These are phyloP conservation scores for Teleopsis dalmanni DNA, from an alignment of 1,140 invertebrate species.

Conservation along the genomic window DNA sequence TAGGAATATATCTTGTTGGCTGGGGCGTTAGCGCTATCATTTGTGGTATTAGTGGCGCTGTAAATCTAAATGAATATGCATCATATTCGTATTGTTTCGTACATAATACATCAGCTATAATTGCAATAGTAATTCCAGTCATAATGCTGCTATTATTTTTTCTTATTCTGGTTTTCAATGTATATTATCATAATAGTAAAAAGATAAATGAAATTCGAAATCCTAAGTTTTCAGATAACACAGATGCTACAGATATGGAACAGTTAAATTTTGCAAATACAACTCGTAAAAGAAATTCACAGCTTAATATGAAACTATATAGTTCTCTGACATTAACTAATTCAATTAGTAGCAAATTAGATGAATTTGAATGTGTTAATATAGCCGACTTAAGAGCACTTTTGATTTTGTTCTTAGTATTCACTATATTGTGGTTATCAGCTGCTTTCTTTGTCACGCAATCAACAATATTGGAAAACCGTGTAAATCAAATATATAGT, in stretches of 20 bases:
- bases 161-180: constrained; percentile 64
- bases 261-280: too few species aligned
- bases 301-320: constrained; percentile 41
- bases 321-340: constrained; percentile 55
- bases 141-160: constrained; percentile 66
- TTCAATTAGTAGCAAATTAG: constrained; percentile 63
- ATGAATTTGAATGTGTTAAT: constrained; percentile 74
- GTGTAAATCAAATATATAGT: constrained; percentile 47
- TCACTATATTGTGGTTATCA: constrained; percentile 65
- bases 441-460: constrained; percentile 54
- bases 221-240: constrained; percentile 53
- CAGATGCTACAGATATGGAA: constrained; percentile 72
- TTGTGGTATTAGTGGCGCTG: constrained; percentile 83
- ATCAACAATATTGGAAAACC: constrained; percentile 26
- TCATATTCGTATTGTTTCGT: constrained; percentile 79
- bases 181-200: constrained; percentile 64
- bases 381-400: constrained; percentile 73
- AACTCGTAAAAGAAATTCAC: constrained; percentile 15
- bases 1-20: constrained; percentile 82
- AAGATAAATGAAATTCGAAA: constrained; percentile 56
- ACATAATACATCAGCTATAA: constrained; percentile 66
- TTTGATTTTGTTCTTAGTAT: constrained; percentile 68
- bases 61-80: constrained; percentile 78
- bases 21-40: constrained; percentile 85
- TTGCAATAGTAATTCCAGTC: constrained; percentile 71